Evolutionary conservation across 2,888 invertebrate species (phyloP).

Genomic region (Adineta ricciae): DNA sequence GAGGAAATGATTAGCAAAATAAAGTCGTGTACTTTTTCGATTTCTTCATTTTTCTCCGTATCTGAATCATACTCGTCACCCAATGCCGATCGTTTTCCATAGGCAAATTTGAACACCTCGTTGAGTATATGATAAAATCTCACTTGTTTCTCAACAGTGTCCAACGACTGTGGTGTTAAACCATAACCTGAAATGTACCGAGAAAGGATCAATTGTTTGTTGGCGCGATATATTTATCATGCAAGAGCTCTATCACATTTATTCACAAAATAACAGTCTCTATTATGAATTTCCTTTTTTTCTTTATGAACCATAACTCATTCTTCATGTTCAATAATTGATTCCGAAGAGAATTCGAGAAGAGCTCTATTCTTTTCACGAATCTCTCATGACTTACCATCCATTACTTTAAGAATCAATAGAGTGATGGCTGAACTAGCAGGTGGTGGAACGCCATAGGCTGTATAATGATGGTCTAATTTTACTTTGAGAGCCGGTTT

Average conservation of each 20-base stretch:
- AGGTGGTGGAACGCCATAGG: slow-evolving; percentile 22
- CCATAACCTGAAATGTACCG: neutral
- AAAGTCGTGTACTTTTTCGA: neutral
- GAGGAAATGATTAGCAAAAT: too few species aligned
- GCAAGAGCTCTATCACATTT: too few species aligned
- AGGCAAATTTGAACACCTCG: slow-evolving; percentile 32
- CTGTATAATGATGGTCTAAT: slow-evolving; percentile 15
- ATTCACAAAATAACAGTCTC: too few species aligned
- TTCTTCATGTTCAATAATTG: too few species aligned
- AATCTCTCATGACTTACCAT: neutral
- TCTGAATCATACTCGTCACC: slow-evolving; percentile 29
- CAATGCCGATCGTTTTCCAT: slow-evolving; percentile 24
- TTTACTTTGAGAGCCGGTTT: slow-evolving; percentile 18
- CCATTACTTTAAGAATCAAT: slow-evolving; percentile 29
- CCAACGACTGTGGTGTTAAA: slow-evolving; percentile 17
- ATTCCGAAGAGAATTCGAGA: too few species aligned
- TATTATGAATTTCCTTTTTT: too few species aligned
- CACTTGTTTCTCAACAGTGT: slow-evolving; percentile 10
- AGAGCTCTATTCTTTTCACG: neutral
- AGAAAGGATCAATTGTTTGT: too few species aligned
- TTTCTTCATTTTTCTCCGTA: neutral
- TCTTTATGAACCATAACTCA: too few species aligned
- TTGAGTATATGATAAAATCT: slow-evolving; percentile 29
- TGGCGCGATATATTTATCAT: too few species aligned
- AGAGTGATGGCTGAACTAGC: slow-evolving; percentile 23